Percentiles rank a stretch among this genome's conserved stretches.
phyloP scores from a whole-genome alignment of 2,888 invertebrate genomes.

The Gryllus longicercus region DNA sequence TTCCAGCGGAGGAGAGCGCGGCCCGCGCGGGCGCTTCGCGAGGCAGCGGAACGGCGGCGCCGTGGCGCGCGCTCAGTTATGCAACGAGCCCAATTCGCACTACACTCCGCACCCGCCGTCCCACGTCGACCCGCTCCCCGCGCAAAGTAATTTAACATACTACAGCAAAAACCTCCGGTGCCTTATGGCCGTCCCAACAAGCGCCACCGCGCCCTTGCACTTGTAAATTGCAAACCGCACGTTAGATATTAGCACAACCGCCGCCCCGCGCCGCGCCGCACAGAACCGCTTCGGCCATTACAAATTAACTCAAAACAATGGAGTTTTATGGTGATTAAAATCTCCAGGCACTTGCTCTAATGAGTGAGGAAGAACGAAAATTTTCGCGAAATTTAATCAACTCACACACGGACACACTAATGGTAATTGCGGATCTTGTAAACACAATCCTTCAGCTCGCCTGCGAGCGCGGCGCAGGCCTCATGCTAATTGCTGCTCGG shows the following conservation, averaged over 20 bases:
- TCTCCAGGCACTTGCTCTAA: constrained; percentile 7
- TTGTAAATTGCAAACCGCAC: not conserved
- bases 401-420: constrained; percentile 6
- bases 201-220: not conserved
- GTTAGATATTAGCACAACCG: not conserved
- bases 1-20: too few species aligned
- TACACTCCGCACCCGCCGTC: too few species aligned
- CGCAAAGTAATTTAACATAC: too few species aligned
- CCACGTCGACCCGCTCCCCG: too few species aligned
- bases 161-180: not conserved
- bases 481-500: not conserved
- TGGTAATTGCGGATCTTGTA: constrained; percentile 17
- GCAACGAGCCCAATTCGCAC: too few species aligned
- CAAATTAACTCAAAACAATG: constrained; percentile 11
- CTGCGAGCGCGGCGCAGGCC: not conserved
- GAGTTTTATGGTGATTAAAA: constrained; percentile 17
- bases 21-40: too few species aligned
- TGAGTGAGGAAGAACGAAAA: not conserved
- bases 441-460: not conserved
- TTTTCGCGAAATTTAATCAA: constrained; percentile 1
- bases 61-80: too few species aligned
- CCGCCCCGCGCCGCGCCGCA: not conserved
- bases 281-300: not conserved
- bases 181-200: not conserved
- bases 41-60: too few species aligned